Base-by-base conservation (phyloP, 2,113 vertebrate genomes). In the Sclerurus mexicanus region DNA sequence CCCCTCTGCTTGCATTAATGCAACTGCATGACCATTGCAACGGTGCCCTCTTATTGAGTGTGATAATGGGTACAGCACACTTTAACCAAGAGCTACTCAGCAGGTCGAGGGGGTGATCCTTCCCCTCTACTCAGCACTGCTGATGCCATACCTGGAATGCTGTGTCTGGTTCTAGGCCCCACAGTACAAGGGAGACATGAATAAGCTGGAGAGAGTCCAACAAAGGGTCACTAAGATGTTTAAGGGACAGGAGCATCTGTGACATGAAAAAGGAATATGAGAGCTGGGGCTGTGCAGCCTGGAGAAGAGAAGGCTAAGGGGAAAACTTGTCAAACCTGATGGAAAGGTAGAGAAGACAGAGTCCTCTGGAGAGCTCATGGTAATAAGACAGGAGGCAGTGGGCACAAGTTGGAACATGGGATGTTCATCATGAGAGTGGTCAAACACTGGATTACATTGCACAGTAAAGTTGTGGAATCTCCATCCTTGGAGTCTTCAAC, bases 391-490 rank as follows among this genome's bases (percentile, higher is more conserved):
- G 40, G 35, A 63, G 14, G 39, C 31, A 49, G 22, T 10, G 23
- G 24, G 49, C 35, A 42, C 17, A 76, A 59, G 40, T 35, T 63
- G 7, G 33, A 83, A 17, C 9, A 28, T 4, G 5, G 4, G 10
- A 20, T 39, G 28, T 33, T 85, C 21, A 5, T 62, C 28, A 42
- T 7, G 12, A 75, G 33, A 15, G 25, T 28, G 11, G 28, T 63
- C 20, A n/a, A 78, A 72, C 24, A 35, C 24, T 27, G 31, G 86
- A 63, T 5, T 17, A 21, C 0, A 0, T 33, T 75, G 33, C 52
- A 67, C 28, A 46, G 18, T 0, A 3, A 72, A 46, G 2, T 0
- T 75, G 37, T 53, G 10, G 7, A 47, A n/a, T 59, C 24, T 75
- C 44, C 33, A 31, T 46, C 17, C 31, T 46, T 71, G 14, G 31